These are phyloP conservation scores for Fukomys damarensis DNA, from an alignment of 2,113 vertebrate species.

Conservation along the genomic window DNA sequence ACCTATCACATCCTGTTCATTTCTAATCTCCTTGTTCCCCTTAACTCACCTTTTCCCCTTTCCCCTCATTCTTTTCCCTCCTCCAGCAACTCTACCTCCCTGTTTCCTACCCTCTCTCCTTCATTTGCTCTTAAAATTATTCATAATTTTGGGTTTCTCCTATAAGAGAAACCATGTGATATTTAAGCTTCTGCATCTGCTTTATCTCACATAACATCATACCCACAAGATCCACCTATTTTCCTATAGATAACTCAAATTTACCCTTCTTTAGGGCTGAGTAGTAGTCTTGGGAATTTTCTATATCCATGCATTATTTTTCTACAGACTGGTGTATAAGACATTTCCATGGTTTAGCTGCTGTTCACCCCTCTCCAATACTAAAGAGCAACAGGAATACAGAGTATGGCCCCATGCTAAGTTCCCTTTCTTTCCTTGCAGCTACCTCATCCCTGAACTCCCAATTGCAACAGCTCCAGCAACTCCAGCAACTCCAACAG, in stretches of 20 bases:
- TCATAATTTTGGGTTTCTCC: background rate
- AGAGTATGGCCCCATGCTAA: background rate
- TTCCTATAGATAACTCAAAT: background rate
- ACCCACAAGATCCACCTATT: background rate
- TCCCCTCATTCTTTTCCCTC: background rate
- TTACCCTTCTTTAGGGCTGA: background rate
- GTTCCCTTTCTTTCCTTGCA: conserved; percentile 81
- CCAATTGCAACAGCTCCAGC: conserved; percentile 99
- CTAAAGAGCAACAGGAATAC: background rate
- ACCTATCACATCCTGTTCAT: background rate
- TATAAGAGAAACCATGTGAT: background rate
- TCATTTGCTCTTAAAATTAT: background rate
- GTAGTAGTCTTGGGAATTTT: background rate
- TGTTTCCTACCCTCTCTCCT: background rate
- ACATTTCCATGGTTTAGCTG: background rate
- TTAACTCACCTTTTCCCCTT: background rate
- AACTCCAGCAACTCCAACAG: conserved; percentile 96
- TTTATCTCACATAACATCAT: background rate
- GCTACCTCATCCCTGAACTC: conserved; percentile 99
- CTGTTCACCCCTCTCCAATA: background rate
- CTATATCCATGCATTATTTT: background rate
- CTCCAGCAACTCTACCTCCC: background rate
- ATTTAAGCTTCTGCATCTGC: background rate
- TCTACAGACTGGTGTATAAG: background rate
- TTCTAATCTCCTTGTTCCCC: background rate